A percentile compares a stretch with the other conserved stretches of the same genome.
Evolutionary conservation across 2,888 invertebrate genomes (phyloP).

Genomic region (Chelonus formosanus): DNA sequence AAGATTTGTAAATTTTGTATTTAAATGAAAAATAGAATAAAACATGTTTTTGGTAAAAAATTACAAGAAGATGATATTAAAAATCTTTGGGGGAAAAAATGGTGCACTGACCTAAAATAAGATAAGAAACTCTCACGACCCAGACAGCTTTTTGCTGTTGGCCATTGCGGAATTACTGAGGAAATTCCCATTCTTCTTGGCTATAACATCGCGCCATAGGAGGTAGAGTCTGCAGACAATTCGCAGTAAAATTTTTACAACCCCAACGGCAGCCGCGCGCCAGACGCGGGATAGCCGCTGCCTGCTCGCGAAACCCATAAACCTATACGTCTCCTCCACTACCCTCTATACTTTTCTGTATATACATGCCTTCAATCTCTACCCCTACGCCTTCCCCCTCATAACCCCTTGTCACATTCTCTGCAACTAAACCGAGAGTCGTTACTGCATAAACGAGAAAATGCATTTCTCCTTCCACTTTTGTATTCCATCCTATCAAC

Average conservation of each 20-base stretch:
- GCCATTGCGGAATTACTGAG: conserved; percentile 43
- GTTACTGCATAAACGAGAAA: conserved; percentile 44
- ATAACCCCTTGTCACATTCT: conserved; percentile 20
- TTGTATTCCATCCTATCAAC: conserved; percentile 1
- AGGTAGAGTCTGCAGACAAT: conserved; percentile 61
- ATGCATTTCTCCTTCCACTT: conserved; percentile 36
- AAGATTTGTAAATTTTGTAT: no score
- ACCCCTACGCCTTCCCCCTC: conserved; percentile 36
- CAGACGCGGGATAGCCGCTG: conserved; percentile 55
- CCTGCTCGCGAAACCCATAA: conserved; percentile 62
- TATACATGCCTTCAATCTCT: conserved; percentile 42
- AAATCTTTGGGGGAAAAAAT: no score
- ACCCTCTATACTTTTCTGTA: conserved; percentile 19
- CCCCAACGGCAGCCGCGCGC: conserved; percentile 48
- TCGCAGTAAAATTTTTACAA: conserved; percentile 65
- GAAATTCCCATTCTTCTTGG: conserved; percentile 62
- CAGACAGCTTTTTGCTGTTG: conserved; percentile 60
- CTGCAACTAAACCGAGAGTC: conserved; percentile 32
- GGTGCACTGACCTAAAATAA: neutral
- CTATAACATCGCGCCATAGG: conserved; percentile 52
- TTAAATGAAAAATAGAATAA: no score
- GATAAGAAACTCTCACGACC: conserved; percentile 45
- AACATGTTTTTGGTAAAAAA: no score
- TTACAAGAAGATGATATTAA: no score
- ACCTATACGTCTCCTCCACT: conserved; percentile 52